Evolutionary conservation across 92 coral and sea anemone species (phyloP).

Genomic region (Blastomussa wellsi): DNA sequence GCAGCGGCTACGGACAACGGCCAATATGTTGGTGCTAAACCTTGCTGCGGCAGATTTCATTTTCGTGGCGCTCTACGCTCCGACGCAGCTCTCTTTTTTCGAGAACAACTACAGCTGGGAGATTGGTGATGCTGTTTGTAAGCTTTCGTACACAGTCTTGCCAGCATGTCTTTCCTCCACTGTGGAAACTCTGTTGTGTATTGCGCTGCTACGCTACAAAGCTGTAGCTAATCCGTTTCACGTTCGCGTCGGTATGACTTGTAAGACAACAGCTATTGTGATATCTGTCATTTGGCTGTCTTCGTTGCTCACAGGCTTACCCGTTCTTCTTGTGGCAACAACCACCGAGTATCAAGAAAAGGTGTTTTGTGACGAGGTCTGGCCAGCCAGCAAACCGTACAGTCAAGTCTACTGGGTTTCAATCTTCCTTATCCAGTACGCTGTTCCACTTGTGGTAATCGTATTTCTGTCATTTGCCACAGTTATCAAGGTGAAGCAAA

Average conservation of each 20-base stretch:
- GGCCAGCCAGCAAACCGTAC: slow-evolving; percentile 31
- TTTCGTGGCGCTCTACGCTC: slow-evolving; percentile 69
- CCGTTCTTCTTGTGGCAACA: slow-evolving; percentile 34
- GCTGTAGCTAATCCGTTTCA: slow-evolving; percentile 70
- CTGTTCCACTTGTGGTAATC: slow-evolving; percentile 72
- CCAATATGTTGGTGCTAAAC: slow-evolving; percentile 68
- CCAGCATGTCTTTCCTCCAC: slow-evolving; percentile 66
- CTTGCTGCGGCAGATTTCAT: slow-evolving; percentile 75
- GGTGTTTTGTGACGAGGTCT: slow-evolving; percentile 32
- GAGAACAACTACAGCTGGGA: slow-evolving; percentile 82
- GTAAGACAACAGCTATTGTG: slow-evolving; percentile 48
- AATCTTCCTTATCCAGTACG: slow-evolving; percentile 80
- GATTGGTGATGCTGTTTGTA: slow-evolving; percentile 69
- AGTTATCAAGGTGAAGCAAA: slow-evolving; percentile 52
- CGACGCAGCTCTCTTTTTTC: slow-evolving; percentile 71
- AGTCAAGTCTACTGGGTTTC: slow-evolving; percentile 72
- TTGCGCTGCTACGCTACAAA: slow-evolving; percentile 70
- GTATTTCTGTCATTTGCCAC: slow-evolving; percentile 63
- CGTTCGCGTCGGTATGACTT: slow-evolving; percentile 48
- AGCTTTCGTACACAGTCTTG: slow-evolving; percentile 56
- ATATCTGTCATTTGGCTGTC: slow-evolving; percentile 64
- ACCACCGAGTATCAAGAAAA: slow-evolving; percentile 7
- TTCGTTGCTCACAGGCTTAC: slow-evolving; percentile 42
- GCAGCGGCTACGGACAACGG: slow-evolving; percentile 66
- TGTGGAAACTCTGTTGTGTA: slow-evolving; percentile 65